Evolutionary conservation across 2,888 invertebrate genomes (phyloP).

Genomic region (Bellardia pandia): DNA sequence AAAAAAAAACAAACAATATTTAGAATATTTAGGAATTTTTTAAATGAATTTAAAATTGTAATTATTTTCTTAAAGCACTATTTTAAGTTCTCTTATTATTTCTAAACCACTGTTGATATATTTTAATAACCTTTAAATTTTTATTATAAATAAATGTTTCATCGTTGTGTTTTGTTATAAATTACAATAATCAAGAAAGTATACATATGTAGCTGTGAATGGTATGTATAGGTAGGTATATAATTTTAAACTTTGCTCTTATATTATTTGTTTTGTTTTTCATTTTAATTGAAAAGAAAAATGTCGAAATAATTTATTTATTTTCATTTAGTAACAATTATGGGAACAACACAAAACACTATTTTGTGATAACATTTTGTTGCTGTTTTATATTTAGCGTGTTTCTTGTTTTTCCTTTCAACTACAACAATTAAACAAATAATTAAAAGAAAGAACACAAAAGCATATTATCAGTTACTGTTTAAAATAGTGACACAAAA

Average conservation of each 20-base stretch:
- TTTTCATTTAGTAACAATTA: constrained; percentile 50
- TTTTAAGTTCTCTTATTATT: too few relatives aligned
- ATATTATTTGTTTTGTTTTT: constrained; percentile 3
- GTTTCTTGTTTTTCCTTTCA: constrained; percentile 12
- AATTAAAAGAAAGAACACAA: constrained; percentile 44
- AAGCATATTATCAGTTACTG: constrained; percentile 59
- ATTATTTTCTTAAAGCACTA: neutral
- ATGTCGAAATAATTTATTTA: constrained; percentile 31
- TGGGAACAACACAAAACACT: constrained; percentile 40
- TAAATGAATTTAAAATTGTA: neutral
- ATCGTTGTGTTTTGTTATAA: constrained; percentile 57
- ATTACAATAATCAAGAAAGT: neutral
- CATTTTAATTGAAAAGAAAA: constrained; percentile 1
- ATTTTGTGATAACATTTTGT: constrained; percentile 60
- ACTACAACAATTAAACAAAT: constrained; percentile 47
- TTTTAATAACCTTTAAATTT: constrained; percentile 46
- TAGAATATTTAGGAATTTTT: too few relatives aligned
- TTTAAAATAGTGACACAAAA: constrained; percentile 55
- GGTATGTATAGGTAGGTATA: neutral
- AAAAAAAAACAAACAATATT: neutral
- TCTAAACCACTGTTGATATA: constrained; percentile 34
- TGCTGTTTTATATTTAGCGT: constrained; percentile 1
- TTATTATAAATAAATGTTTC: constrained; percentile 57
- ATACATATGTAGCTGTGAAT: too few relatives aligned
- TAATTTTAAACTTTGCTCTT: constrained; percentile 38